These are phyloP conservation scores for Cylindroiulus punctatus DNA, from an alignment of 2,888 invertebrate genomes.

Conservation along the genomic window DNA sequence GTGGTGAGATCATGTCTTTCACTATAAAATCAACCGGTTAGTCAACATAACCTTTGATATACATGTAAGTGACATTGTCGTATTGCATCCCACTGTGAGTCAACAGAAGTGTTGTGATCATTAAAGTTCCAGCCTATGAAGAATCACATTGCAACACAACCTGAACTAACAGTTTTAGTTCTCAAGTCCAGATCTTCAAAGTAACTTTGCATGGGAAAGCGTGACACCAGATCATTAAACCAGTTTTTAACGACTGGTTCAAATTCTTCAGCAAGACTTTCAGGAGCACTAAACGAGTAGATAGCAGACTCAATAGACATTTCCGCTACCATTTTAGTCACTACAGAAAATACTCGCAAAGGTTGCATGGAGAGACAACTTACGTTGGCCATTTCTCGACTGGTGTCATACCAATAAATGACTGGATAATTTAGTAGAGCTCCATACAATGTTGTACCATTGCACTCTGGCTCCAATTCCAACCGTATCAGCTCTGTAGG, in stretches of 20 bases:
- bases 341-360: slow-evolving; percentile 46
- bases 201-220: neutral
- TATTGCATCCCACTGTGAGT: no score
- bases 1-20: no score
- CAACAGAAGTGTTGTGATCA: neutral
- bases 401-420: slow-evolving; percentile 62
- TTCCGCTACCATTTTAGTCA: neutral
- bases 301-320: neutral
- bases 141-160: neutral
- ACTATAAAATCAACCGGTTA: no score
- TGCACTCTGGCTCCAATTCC: slow-evolving; percentile 60
- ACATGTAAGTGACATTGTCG: no score
- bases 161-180: neutral
- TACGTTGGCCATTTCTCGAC: neutral
- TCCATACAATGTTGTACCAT: slow-evolving; percentile 63
- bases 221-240: neutral
- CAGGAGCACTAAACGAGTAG: slow-evolving; percentile 57
- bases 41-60: no score
- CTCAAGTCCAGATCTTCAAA: neutral
- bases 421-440: slow-evolving; percentile 64
- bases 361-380: slow-evolving; percentile 54
- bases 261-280: neutral
- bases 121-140: no score
- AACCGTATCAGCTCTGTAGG: neutral
- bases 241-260: neutral